These are phyloP conservation scores for Phodopus roborovskii DNA, from an alignment of 2,113 vertebrate species.

Conservation along the genomic window DNA sequence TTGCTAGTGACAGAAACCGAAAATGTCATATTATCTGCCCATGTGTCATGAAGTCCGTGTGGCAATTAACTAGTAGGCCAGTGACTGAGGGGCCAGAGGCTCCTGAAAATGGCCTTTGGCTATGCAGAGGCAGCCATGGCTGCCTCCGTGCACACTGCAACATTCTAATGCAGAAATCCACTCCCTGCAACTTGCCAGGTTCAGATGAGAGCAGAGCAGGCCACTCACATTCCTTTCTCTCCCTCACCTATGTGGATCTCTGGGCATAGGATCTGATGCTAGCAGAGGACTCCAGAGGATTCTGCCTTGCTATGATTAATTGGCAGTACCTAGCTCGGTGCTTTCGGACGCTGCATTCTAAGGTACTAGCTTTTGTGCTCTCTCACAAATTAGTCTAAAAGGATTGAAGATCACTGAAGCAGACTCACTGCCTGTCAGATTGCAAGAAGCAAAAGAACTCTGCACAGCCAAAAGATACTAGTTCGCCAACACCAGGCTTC, in stretches of 20 bases:
- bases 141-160: slow-evolving; percentile 70
- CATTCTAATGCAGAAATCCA: slow-evolving; percentile 84
- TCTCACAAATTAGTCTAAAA: slow-evolving; percentile 92
- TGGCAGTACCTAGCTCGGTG: slow-evolving; percentile 89
- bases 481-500: slow-evolving; percentile 79
- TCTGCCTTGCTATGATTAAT: slow-evolving; percentile 92
- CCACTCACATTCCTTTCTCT: slow-evolving; percentile 71
- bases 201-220: slow-evolving; percentile 66
- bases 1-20: slow-evolving; percentile 92
- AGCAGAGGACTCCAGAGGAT: slow-evolving; percentile 88
- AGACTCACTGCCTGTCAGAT: slow-evolving; percentile 86
- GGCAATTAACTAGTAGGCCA: slow-evolving; percentile 98
- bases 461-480: slow-evolving; percentile 84
- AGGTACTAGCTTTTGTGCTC: slow-evolving; percentile 91
- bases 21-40: slow-evolving; percentile 95
- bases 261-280: slow-evolving; percentile 87
- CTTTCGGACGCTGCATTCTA: slow-evolving; percentile 75
- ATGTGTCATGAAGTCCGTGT: slow-evolving; percentile 92
- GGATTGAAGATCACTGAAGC: slow-evolving; percentile 90
- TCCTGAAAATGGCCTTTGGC: slow-evolving; percentile 95
- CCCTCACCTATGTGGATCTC: slow-evolving; percentile 77
- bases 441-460: slow-evolving; percentile 82
- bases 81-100: slow-evolving; percentile 97
- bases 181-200: slow-evolving; percentile 81
- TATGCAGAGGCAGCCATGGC: slow-evolving; percentile 87